These are phyloP conservation scores for Eutolmus rufibarbis DNA, from an alignment of 2,888 invertebrate genomes.

Conservation along the genomic window DNA sequence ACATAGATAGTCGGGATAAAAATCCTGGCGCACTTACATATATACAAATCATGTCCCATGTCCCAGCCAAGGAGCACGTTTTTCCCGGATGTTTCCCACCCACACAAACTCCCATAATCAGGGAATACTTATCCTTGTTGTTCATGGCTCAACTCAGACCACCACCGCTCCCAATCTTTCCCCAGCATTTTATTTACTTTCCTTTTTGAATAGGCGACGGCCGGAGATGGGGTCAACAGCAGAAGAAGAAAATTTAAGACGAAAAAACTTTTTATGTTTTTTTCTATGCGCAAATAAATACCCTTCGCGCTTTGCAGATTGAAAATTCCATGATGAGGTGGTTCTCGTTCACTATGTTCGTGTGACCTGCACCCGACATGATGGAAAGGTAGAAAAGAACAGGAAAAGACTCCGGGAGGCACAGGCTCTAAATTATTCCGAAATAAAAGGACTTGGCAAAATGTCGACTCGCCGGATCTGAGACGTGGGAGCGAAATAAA, in stretches of 20 bases:
- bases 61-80: neutral
- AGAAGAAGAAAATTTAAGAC: neutral
- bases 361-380: neutral
- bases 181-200: slow-evolving; percentile 1
- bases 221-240: neutral
- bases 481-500: slow-evolving; percentile 10
- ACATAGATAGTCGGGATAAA: neutral
- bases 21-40: neutral
- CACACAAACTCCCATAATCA: neutral
- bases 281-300: slow-evolving; percentile 19
- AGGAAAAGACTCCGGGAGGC: neutral
- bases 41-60: neutral
- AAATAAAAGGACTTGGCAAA: neutral
- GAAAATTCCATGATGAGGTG: slow-evolving; percentile 8
- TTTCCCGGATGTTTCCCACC: slow-evolving; percentile 12
- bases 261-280: neutral
- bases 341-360: neutral
- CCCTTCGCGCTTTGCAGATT: slow-evolving; percentile 24
- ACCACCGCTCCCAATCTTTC: neutral
- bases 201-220: slow-evolving; percentile 4
- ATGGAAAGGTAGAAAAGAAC: neutral
- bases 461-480: neutral
- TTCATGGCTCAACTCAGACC: neutral
- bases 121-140: neutral
- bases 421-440: slow-evolving; percentile 11